These are phyloP conservation scores for Tinea pellionella DNA, from an alignment of 2,888 invertebrate species.

Conservation along the genomic window DNA sequence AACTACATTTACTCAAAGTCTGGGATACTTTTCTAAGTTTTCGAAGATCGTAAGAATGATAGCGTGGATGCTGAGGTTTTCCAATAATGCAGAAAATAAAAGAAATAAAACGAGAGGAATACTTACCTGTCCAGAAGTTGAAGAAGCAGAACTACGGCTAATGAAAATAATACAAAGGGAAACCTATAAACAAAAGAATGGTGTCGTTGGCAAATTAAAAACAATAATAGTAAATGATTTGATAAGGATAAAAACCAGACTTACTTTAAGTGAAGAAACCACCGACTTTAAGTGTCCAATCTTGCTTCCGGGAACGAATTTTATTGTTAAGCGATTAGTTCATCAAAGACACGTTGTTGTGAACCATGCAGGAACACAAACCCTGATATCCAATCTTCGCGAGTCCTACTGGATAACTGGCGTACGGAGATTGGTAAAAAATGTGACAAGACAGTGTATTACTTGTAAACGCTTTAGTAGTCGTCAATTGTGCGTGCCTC, in stretches of 20 bases:
- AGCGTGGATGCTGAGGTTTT: slow-evolving; percentile 9
- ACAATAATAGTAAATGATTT: background rate
- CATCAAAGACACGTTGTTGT: background rate
- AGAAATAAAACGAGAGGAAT: background rate
- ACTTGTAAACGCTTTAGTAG: background rate
- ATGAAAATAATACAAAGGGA: background rate
- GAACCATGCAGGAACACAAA: slow-evolving; percentile 14
- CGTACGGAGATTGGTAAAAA: background rate
- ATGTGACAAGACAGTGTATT: background rate
- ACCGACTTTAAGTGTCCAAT: background rate
- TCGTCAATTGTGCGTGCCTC: background rate
- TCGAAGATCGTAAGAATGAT: slow-evolving; percentile 13
- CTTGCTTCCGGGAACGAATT: slow-evolving; percentile 2
- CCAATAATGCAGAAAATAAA: background rate
- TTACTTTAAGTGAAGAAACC: background rate
- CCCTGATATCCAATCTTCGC: slow-evolving; percentile 3
- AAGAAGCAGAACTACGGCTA: background rate
- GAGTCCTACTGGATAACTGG: slow-evolving; percentile 15
- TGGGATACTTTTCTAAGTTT: slow-evolving; percentile 13
- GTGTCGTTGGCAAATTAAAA: background rate
- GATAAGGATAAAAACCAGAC: background rate
- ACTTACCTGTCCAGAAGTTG: background rate
- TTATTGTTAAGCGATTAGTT: slow-evolving; percentile 12
- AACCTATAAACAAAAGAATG: background rate
- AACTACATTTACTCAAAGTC: background rate